These are phyloP conservation scores for Coregonus sp. DNA, from an alignment of 2,797 vertebrate genomes.

Conservation along the genomic window DNA sequence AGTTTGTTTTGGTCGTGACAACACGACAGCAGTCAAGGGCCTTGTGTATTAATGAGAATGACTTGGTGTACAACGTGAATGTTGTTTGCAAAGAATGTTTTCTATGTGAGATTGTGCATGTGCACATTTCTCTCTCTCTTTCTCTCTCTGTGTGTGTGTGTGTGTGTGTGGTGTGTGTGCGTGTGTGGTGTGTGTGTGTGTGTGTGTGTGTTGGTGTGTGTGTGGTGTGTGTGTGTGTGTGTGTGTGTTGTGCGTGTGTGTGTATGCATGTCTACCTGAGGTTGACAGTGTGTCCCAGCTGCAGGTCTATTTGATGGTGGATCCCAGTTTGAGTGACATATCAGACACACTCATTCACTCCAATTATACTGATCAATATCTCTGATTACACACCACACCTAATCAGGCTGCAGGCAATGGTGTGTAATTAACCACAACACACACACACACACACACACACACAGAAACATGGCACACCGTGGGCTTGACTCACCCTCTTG, in stretches of 20 bases:
- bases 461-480: neutral
- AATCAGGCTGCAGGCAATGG: constrained; percentile 15
- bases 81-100: no score
- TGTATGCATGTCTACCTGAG: neutral
- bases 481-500: constrained; percentile 45
- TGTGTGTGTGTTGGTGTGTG: constrained; percentile 16
- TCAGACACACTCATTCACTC: constrained; percentile 4
- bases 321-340: neutral
- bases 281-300: neutral
- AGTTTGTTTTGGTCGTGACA: neutral
- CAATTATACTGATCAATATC: constrained; percentile 24
- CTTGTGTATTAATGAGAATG: neutral
- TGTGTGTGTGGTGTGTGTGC: neutral
- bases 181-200: neutral
- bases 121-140: no score
- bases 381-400: constrained; percentile 14
- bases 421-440: constrained; percentile 3
- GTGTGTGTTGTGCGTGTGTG: neutral
- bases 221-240: constrained; percentile 5
- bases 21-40: neutral
- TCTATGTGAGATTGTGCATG: no score
- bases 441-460: neutral
- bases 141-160: no score
- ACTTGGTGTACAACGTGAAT: neutral
- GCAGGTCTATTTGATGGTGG: constrained; percentile 10